Conservation (phyloP, 2,113 vertebrate genomes). For the Cottus gobio region DNA sequence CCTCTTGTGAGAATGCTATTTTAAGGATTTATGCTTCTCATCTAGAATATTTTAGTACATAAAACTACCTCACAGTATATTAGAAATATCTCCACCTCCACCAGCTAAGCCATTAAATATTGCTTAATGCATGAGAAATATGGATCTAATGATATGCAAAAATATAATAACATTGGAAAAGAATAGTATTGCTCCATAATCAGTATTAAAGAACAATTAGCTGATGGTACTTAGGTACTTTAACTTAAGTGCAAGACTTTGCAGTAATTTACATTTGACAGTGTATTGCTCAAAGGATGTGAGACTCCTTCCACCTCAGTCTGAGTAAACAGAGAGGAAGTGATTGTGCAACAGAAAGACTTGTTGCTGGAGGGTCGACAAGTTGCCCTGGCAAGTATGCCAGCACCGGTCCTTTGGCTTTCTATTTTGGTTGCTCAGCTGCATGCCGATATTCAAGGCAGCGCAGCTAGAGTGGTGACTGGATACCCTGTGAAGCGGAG, state of each 20-base stretch:
- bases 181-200: not conserved
- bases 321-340: not conserved
- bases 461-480: not conserved
- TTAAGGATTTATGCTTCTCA: too few species aligned
- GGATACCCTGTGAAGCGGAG: not conserved
- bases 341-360: not conserved
- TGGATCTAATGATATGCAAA: not conserved
- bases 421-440: conserved; percentile 16
- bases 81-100: too few species aligned
- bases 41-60: too few species aligned
- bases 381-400: not conserved
- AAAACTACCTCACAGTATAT: too few species aligned
- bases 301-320: not conserved
- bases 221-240: not conserved
- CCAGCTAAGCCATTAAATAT: too few species aligned
- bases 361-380: not conserved
- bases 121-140: not conserved
- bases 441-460: not conserved
- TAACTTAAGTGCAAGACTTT: too few species aligned
- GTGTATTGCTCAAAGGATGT: not conserved
- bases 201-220: not conserved
- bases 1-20: too few species aligned
- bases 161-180: not conserved
- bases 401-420: not conserved
- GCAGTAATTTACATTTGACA: not conserved